Percentiles rank a stretch among this genome's conserved stretches.
These are phyloP conservation scores for Tonatia bakeri DNA, from an alignment of 2,113 vertebrate species.

Conservation along the genomic window DNA sequence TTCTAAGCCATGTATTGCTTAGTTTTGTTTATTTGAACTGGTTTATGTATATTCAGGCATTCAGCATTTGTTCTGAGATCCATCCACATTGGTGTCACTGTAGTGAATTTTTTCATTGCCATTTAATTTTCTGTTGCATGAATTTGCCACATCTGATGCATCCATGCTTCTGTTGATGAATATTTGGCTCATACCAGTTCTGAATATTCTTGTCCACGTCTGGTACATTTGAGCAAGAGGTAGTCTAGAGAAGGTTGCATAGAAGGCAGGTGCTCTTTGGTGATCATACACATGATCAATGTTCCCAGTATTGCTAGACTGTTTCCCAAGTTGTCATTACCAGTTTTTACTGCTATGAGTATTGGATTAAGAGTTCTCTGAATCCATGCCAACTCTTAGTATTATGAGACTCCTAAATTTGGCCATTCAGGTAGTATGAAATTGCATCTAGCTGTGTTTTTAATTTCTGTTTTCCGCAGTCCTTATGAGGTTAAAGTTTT, in stretches of 20 bases:
- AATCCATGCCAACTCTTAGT: not conserved
- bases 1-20: not conserved
- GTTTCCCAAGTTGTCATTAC: not conserved
- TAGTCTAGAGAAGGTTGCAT: not conserved
- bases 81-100: not conserved
- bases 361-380: not conserved
- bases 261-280: not conserved
- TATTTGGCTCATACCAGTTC: not conserved
- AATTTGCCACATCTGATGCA: not conserved
- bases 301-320: not conserved
- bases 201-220: not conserved
- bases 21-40: not conserved
- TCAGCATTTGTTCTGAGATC: not conserved
- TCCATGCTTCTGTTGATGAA: not conserved
- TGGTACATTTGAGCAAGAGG: not conserved
- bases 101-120: not conserved
- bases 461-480: not conserved
- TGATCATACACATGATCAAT: not conserved
- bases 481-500: not conserved
- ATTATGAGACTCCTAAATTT: not conserved
- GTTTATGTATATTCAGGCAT: not conserved
- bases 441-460: not conserved
- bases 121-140: not conserved
- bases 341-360: not conserved
- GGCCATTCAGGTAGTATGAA: not conserved